phyloP scores from a whole-genome alignment of 2,888 invertebrate genomes.

The Lepidochitona cinerea region DNA sequence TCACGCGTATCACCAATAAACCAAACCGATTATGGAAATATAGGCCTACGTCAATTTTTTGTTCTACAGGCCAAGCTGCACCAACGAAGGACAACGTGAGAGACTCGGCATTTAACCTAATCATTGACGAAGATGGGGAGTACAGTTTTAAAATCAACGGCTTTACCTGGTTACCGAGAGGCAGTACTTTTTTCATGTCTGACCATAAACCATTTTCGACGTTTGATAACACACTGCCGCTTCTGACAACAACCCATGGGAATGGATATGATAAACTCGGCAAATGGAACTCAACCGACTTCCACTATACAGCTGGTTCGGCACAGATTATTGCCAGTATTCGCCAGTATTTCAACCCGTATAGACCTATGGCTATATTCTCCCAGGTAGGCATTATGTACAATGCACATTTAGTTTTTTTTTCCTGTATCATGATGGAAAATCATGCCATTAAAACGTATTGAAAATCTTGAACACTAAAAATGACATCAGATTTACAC shows the following conservation, averaged over 20 bases:
- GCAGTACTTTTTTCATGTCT: slow-evolving; percentile 37
- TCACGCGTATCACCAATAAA: too few species aligned
- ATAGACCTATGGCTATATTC: slow-evolving; percentile 23
- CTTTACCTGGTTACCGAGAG: slow-evolving; percentile 34
- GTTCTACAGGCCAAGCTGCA: too few species aligned
- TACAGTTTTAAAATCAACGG: not conserved
- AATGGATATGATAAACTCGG: slow-evolving; percentile 28
- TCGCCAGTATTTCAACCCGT: slow-evolving; percentile 18
- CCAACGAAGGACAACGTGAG: too few species aligned
- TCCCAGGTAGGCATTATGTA: slow-evolving; percentile 29
- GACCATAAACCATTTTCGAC: slow-evolving; percentile 34
- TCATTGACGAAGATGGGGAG: not conserved
- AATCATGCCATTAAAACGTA: too few species aligned
- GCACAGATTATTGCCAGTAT: slow-evolving; percentile 22
- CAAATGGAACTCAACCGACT: slow-evolving; percentile 15
- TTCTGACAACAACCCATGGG: slow-evolving; percentile 15
- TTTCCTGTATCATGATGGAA: too few species aligned
- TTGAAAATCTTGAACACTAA: too few species aligned
- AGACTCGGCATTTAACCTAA: not conserved
- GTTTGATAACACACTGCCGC: slow-evolving; percentile 27
- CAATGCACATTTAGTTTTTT: too few species aligned
- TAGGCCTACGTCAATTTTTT: too few species aligned
- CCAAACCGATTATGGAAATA: too few species aligned
- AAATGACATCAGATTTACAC: too few species aligned
- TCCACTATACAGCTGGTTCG: slow-evolving; percentile 11